phyloP scores from a whole-genome alignment of 2,797 vertebrate species.

The Neosilurus hyrtlii region DNA sequence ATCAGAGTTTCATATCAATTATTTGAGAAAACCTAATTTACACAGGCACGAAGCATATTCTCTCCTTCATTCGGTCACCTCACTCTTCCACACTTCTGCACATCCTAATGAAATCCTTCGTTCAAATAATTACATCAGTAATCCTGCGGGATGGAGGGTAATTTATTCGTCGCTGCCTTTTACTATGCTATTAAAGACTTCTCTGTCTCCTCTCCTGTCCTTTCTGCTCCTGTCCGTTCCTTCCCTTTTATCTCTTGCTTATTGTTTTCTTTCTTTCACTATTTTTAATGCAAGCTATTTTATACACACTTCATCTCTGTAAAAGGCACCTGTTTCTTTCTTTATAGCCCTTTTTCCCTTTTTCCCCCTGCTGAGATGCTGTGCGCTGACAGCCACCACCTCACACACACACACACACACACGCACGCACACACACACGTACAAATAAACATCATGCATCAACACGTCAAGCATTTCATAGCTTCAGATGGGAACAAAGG shows the following conservation, averaged over 20 bases:
- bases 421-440: constrained; percentile 2
- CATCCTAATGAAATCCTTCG: constrained; percentile 74
- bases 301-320: constrained; percentile 35
- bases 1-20: constrained; percentile 70
- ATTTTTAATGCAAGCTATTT: constrained; percentile 42
- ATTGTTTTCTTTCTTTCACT: constrained; percentile 44
- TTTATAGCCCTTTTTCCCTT: constrained; percentile 15
- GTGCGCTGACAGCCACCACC: constrained; percentile 37
- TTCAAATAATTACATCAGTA: constrained; percentile 80
- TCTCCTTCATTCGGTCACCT: constrained; percentile 53
- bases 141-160: constrained; percentile 67
- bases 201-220: constrained; percentile 56
- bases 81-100: constrained; percentile 67
- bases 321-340: constrained; percentile 40
- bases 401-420: background rate
- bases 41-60: constrained; percentile 59
- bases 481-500: constrained; percentile 56
- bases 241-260: constrained; percentile 41
- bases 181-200: constrained; percentile 67
- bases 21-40: constrained; percentile 68
- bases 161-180: constrained; percentile 69
- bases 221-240: constrained; percentile 19
- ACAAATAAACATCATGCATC: constrained; percentile 50
- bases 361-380: constrained; percentile 23
- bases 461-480: constrained; percentile 58